Conservation (phyloP, 2,797 vertebrate genomes). For the Hyperoplus immaculatus region DNA sequence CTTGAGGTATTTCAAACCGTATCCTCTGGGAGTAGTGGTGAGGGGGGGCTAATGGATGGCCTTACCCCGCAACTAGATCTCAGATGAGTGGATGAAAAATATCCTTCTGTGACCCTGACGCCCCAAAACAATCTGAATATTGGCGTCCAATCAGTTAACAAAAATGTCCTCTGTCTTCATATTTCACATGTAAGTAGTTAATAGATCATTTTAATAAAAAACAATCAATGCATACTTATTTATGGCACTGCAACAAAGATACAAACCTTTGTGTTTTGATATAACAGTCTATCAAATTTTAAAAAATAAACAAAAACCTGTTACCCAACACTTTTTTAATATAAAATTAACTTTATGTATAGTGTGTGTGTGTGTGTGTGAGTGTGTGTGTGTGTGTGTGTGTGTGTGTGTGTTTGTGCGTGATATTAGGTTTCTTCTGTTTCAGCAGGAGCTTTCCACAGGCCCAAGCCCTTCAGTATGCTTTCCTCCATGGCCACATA, state of each 20-base stretch:
- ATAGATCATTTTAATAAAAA: background rate
- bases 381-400: background rate
- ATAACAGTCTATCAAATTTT: background rate
- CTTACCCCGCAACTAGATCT: conserved; percentile 70
- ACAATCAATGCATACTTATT: background rate
- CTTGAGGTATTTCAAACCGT: conserved; percentile 34
- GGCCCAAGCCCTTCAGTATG: conserved; percentile 69
- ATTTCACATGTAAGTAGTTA: background rate
- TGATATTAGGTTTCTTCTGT: conserved; percentile 37
- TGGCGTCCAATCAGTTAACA: background rate
- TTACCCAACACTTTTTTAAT: too few relatives aligned
- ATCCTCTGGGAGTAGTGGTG: conserved; percentile 38
- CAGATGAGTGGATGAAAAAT: conserved; percentile 31
- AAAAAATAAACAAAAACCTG: background rate
- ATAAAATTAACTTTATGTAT: too few relatives aligned
- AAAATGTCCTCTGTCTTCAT: background rate
- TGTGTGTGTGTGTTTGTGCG: background rate
- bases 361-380: background rate
- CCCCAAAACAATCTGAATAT: background rate
- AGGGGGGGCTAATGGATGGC: conserved; percentile 52
- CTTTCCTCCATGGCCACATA: conserved; percentile 79
- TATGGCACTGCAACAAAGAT: background rate
- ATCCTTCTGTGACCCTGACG: conserved; percentile 33
- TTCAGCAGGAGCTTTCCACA: conserved; percentile 38
- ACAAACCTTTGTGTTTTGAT: conserved; percentile 1